phyloP scores from a whole-genome alignment of 2,888 invertebrate genomes.

The Ecliptopera silaceata region DNA sequence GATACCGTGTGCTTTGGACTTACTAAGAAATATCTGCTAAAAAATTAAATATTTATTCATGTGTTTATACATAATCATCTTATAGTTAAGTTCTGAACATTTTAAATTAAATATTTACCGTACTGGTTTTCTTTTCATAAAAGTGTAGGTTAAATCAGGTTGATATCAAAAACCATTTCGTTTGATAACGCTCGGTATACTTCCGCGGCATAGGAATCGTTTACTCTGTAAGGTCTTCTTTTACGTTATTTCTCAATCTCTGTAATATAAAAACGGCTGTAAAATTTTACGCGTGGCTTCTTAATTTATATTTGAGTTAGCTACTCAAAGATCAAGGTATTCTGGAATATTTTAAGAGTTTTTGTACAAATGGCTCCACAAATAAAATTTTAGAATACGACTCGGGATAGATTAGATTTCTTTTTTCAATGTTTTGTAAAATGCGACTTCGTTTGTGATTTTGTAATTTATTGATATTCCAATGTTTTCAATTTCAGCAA shows the following conservation, averaged over 20 bases:
- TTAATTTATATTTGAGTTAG: conserved; percentile 31
- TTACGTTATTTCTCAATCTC: conserved; percentile 28
- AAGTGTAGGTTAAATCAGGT: not conserved
- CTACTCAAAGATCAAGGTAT: conserved; percentile 28
- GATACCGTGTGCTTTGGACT: conserved; percentile 18
- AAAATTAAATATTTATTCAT: not conserved
- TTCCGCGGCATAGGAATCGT: conserved; percentile 50
- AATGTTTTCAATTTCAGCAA: conserved; percentile 43
- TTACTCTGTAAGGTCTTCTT: conserved; percentile 29
- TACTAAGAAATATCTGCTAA: conserved; percentile 2
- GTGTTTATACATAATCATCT: too few species aligned
- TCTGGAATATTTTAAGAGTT: conserved; percentile 12
- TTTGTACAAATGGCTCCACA: conserved; percentile 21
- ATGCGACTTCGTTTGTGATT: conserved; percentile 19
- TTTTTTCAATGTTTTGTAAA: conserved; percentile 18
- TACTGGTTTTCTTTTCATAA: too few species aligned
- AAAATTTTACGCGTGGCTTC: conserved; percentile 33
- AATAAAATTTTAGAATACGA: conserved; percentile 15
- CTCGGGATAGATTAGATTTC: conserved; percentile 11
- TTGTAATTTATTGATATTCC: conserved; percentile 39
- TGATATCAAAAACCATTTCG: conserved; percentile 45
- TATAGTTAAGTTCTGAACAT: too few species aligned
- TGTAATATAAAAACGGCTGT: conserved; percentile 33
- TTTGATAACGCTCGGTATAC: conserved; percentile 35
- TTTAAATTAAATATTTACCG: too few species aligned